Evolutionary conservation across 2,888 invertebrate species (phyloP).

Genomic region (Harpalus rubripes): DNA sequence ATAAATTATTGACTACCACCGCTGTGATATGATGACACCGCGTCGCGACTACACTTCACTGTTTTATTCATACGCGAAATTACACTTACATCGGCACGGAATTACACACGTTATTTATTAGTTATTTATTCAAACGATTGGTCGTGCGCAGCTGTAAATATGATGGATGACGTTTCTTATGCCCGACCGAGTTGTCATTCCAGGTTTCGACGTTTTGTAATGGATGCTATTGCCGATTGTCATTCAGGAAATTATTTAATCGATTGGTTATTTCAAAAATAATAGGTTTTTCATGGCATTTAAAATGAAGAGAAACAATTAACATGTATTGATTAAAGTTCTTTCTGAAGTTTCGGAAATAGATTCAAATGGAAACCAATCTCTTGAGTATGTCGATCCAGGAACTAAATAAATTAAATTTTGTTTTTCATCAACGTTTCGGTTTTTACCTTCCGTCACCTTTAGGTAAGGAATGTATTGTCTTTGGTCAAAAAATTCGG

Average conservation of each 20-base stretch:
- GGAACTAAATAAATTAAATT: no score
- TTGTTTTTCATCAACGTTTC: no score
- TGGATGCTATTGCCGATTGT: slow-evolving; percentile 19
- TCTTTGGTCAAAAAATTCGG: no score
- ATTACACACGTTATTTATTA: slow-evolving; percentile 63
- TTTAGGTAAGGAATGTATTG: no score
- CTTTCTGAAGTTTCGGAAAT: no score
- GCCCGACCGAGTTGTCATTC: slow-evolving; percentile 29
- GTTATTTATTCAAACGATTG: slow-evolving; percentile 64
- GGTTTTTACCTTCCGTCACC: no score
- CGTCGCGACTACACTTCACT: slow-evolving; percentile 44
- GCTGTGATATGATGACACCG: slow-evolving; percentile 60
- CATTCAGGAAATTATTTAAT: slow-evolving; percentile 37
- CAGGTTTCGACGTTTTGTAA: slow-evolving; percentile 20
- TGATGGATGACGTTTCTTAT: slow-evolving; percentile 53
- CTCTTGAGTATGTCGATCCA: no score
- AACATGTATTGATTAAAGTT: no score
- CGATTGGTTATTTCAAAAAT: slow-evolving; percentile 9
- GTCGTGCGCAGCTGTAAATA: slow-evolving; percentile 33
- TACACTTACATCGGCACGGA: slow-evolving; percentile 49
- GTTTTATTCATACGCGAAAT: slow-evolving; percentile 54
- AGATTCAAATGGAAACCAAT: no score
- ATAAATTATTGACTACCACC: slow-evolving; percentile 65
- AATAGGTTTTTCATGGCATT: neutral
- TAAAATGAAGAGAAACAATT: no score